Evolutionary conservation across 2,888 invertebrate genomes (phyloP), one percentile per base, ranked within the genome.

Genomic region (Epiblema foenella): DNA sequence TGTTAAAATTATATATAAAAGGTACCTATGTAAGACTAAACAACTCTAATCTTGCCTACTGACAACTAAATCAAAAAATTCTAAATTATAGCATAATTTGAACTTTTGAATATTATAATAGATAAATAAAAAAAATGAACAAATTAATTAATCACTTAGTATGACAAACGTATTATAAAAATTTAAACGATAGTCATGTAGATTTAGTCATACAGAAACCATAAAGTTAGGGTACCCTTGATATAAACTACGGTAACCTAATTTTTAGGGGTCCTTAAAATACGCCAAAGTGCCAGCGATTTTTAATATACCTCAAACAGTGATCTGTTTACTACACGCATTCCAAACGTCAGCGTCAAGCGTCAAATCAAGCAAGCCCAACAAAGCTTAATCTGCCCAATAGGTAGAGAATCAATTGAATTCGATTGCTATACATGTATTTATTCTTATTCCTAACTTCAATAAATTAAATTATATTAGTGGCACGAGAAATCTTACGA

Each of bases 291-390:
- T 42, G 17, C 2, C 8, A 18, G 68, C 54, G 52, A 17, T 52
- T 54, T 54, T 56, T 17, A 11, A 12, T 54, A 20, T 37, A 60
- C 17, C 70, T 54, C 46, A 54, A 70, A 66, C 46, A 70, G 52
- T 17, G 18, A 69, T 69, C 42, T 58, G 24, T 68, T 56, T 57
- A 37, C 42, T 10, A 49, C 52, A 51, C 51, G 51, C 64, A 29
- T 64, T 60, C 52, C 54, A 60, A 59, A 59, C 58, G 64, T 69
- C 58, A 69, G 51, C 24, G 37, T 39, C 17, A n/a, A 63, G 57
- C 17, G n/a, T n/a, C n/a, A n/a, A n/a, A n/a, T n/a, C n/a, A n/a
- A n/a, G n/a, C n/a, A n/a, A n/a, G n/a, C n/a, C n/a, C n/a, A n/a
- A n/a, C n/a, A n/a, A n/a, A n/a, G n/a, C n/a, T n/a, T n/a, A n/a